These are phyloP conservation scores for Podabrus alpinus DNA, from an alignment of 2,888 invertebrate species.

Conservation along the genomic window DNA sequence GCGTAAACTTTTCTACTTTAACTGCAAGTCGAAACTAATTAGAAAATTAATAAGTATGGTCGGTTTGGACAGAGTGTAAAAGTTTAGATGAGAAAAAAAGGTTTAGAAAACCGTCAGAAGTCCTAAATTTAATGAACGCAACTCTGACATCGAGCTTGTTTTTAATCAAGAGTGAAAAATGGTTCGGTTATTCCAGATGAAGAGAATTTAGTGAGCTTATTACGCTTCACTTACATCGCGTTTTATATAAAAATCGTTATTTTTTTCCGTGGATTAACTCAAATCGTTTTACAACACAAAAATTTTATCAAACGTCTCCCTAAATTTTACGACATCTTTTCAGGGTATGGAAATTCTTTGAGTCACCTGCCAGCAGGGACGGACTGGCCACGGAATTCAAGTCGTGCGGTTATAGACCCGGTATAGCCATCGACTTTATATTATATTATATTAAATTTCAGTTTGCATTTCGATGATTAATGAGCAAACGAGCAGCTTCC, in stretches of 20 bases:
- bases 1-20: slow-evolving; percentile 26
- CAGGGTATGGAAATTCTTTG: neutral
- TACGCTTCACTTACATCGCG: slow-evolving; percentile 31
- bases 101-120: slow-evolving; percentile 6
- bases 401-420: too few relatives aligned
- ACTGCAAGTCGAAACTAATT: slow-evolving; percentile 27
- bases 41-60: slow-evolving; percentile 28
- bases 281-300: slow-evolving; percentile 11
- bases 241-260: slow-evolving; percentile 47
- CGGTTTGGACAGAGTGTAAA: slow-evolving; percentile 9
- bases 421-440: too few relatives aligned
- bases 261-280: slow-evolving; percentile 23
- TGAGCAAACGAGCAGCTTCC: too few relatives aligned
- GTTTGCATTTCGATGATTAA: too few relatives aligned
- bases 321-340: neutral
- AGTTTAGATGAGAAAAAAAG: neutral
- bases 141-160: slow-evolving; percentile 40
- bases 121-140: slow-evolving; percentile 38
- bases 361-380: neutral
- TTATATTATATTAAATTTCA: too few relatives aligned
- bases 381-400: neutral
- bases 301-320: neutral
- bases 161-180: slow-evolving; percentile 45
- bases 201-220: slow-evolving; percentile 38
- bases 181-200: slow-evolving; percentile 42